These are phyloP conservation scores for Lasioglossum calceatum DNA, from an alignment of 2,888 invertebrate species.

Conservation along the genomic window DNA sequence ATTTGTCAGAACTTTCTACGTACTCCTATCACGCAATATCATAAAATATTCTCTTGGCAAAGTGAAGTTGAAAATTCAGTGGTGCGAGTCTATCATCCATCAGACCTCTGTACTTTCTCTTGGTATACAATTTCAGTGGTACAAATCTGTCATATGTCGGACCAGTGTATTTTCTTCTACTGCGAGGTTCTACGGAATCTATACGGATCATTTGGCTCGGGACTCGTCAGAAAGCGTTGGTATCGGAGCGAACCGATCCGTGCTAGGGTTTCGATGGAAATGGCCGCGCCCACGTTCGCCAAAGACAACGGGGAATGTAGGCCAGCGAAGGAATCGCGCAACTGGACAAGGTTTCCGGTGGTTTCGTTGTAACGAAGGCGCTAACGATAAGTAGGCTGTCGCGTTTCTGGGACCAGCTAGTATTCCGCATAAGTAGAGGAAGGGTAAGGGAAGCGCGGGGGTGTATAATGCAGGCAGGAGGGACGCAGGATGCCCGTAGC, in stretches of 20 bases:
- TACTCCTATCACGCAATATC: neutral
- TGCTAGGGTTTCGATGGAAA: conserved; percentile 22
- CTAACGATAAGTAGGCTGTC: conserved; percentile 44
- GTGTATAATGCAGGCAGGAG: neutral
- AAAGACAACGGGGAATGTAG: conserved; percentile 24
- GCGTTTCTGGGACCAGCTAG: neutral
- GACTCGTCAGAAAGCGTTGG: neutral
- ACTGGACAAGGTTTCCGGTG: conserved; percentile 6
- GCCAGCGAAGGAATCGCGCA: neutral
- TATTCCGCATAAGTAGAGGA: neutral
- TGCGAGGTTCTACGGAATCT: neutral
- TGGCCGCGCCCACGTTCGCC: conserved; percentile 41
- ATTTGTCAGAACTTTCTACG: neutral
- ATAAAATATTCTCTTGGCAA: neutral
- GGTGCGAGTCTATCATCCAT: neutral
- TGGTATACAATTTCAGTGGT: neutral
- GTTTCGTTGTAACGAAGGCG: conserved; percentile 38
- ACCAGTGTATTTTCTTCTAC: neutral
- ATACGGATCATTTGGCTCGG: neutral
- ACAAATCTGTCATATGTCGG: neutral
- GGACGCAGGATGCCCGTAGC: neutral
- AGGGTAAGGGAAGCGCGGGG: neutral
- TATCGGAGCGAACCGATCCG: neutral
- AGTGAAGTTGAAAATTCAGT: neutral
- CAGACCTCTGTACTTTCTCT: neutral